Conservation (phyloP, 2,888 invertebrate species). For the Sesamia inferens region DNA sequence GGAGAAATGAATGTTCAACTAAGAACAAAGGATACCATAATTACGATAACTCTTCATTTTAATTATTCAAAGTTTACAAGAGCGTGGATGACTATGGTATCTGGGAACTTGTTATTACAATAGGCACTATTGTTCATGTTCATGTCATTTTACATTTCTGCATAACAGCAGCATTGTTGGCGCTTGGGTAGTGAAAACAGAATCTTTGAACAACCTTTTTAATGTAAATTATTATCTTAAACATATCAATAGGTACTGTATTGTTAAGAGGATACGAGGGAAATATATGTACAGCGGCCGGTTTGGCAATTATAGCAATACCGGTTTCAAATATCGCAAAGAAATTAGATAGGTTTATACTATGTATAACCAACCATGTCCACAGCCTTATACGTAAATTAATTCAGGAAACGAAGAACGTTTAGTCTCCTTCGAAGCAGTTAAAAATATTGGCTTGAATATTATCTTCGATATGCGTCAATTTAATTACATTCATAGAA, state of each 20-base stretch:
- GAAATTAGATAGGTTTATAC: not conserved
- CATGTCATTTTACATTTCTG: constrained; percentile 41
- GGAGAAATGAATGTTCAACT: constrained; percentile 36
- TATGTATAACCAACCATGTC: not conserved
- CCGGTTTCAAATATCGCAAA: constrained; percentile 15
- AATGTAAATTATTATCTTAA: constrained; percentile 11
- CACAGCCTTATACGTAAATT: constrained; percentile 9
- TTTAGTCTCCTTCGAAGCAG: not conserved
- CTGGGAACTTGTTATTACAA: constrained; percentile 53
- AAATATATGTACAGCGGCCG: not conserved
- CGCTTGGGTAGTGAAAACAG: constrained; percentile 19
- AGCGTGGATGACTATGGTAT: constrained; percentile 31
- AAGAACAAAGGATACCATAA: constrained; percentile 38
- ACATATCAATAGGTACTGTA: not conserved
- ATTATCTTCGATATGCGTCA: constrained; percentile 16
- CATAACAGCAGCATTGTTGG: constrained; percentile 33
- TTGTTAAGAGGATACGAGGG: not conserved
- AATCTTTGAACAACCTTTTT: constrained; percentile 17
- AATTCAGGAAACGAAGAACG: not conserved
- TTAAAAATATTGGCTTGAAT: constrained; percentile 4
- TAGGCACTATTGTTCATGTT: constrained; percentile 45
- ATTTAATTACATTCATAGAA: constrained; percentile 9
- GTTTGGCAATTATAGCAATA: constrained; percentile 6
- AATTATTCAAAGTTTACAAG: constrained; percentile 56
- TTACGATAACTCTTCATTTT: constrained; percentile 54